Conservation (phyloP, 2,797 vertebrate genomes). For the Acrossocheilus wenchowensis region DNA sequence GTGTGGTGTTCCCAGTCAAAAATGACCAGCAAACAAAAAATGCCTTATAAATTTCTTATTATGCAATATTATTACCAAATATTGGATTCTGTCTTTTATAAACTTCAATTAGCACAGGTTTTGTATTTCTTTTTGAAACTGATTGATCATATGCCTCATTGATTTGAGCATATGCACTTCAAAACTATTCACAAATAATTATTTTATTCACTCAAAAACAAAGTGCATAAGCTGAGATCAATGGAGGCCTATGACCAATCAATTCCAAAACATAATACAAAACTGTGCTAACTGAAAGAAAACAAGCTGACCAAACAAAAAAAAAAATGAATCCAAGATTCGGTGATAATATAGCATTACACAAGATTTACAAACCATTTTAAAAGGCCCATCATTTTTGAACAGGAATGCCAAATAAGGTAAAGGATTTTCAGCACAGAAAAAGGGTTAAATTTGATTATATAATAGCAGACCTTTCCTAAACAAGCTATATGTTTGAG, state of each 20-base stretch:
- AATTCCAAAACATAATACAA: neutral
- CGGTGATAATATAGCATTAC: neutral
- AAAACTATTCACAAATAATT: neutral
- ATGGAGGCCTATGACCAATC: neutral
- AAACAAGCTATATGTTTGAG: neutral
- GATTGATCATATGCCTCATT: neutral
- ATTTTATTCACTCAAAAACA: neutral
- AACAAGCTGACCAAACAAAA: no score
- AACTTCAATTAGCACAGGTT: neutral
- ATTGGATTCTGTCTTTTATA: neutral
- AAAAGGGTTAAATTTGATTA: neutral
- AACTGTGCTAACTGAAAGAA: no score
- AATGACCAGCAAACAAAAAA: neutral
- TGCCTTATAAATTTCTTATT: neutral
- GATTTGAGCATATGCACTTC: neutral
- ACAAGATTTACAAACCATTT: neutral
- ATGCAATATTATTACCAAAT: neutral
- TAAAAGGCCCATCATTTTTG: neutral
- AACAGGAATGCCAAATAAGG: neutral
- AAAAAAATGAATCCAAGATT: no score
- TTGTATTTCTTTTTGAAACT: neutral
- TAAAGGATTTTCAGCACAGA: neutral
- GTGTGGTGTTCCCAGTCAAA: neutral
- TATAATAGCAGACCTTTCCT: neutral
- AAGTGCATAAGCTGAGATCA: neutral